Base-by-base conservation (phyloP, 2,888 invertebrate genomes). In the Phania funesta region DNA sequence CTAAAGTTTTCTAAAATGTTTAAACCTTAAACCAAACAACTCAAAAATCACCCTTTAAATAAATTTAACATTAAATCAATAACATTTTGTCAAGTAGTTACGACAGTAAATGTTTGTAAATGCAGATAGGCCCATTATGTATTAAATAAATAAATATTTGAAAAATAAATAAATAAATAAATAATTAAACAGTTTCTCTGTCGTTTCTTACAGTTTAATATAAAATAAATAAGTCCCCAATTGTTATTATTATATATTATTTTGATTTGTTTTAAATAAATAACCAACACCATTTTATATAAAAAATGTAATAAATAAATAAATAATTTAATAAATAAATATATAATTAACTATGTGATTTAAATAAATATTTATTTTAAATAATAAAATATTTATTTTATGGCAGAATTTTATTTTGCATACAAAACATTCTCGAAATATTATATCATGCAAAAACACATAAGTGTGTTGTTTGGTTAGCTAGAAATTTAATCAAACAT, bases 91-190 rank as follows among this genome's bases (percentile, higher is more conserved):
- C n/a, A n/a, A n/a, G n/a, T n/a, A n/a, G n/a, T n/a, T n/a, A n/a
- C n/a, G n/a, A n/a, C n/a, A n/a, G n/a, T n/a, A n/a, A n/a, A n/a
- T n/a, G n/a, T 29, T 32, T 41, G 29, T 73, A 64, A 79, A 54
- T 82, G 79, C 80, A 75, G 71, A 79, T 75, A 68, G 56, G 73
- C 71, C 50, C 58, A 80, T 46, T 78, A 56, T 82, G 78, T 75
- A 32, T 77, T 82, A 79, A 56, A 75, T 73, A 68, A 56, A 80
- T 76, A 78, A 46, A 24, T 35, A 26, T 54, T 52, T 68, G 44
- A 58, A 70, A 71, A 80, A 79, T 71, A 83, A 81, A 83, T 77
- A 64, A 62, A 80, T 71, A 76, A 84, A 29, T 83, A 80, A 81
- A 84, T 80, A 83, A 79, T 71, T 80, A 75, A 38, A 16, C 3